Conservation (phyloP, 1,140 invertebrate genomes). For the Sinonovacula constricta region DNA sequence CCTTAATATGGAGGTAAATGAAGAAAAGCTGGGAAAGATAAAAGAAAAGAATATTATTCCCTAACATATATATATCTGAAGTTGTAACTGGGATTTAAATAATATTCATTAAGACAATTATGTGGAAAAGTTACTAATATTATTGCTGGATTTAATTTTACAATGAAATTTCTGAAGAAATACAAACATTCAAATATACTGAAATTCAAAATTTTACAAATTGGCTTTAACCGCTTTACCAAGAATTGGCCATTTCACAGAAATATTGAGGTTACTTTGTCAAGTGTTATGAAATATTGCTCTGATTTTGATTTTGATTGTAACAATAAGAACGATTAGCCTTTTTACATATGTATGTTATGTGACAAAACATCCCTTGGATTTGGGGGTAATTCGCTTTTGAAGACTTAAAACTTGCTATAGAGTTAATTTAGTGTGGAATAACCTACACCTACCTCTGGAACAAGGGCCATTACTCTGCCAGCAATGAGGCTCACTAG, state of each 20-base stretch:
- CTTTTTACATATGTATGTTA: neutral
- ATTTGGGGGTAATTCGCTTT: neutral
- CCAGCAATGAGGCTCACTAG: conserved; percentile 53
- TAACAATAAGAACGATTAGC: neutral
- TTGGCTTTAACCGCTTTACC: no score
- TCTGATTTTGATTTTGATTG: neutral
- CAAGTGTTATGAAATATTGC: neutral
- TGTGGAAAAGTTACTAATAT: neutral
- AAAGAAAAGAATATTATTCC: neutral
- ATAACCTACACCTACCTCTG: conserved; percentile 55
- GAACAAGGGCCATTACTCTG: conserved; percentile 59
- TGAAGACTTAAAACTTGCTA: neutral
- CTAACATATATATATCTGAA: neutral
- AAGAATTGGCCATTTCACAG: no score
- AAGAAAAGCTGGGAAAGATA: conserved; percentile 46
- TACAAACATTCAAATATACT: neutral
- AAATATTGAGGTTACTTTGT: neutral
- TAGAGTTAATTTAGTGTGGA: no score
- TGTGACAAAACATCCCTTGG: neutral
- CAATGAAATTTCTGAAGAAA: neutral
- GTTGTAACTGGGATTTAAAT: neutral
- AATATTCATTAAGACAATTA: neutral
- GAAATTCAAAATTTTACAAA: neutral
- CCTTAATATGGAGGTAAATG: conserved; percentile 40
- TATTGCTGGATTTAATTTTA: neutral